A percentile compares a stretch with the other conserved stretches of the same genome.
phyloP scores from a whole-genome alignment of 2,888 invertebrate species.

The Stomorhina lunata region DNA sequence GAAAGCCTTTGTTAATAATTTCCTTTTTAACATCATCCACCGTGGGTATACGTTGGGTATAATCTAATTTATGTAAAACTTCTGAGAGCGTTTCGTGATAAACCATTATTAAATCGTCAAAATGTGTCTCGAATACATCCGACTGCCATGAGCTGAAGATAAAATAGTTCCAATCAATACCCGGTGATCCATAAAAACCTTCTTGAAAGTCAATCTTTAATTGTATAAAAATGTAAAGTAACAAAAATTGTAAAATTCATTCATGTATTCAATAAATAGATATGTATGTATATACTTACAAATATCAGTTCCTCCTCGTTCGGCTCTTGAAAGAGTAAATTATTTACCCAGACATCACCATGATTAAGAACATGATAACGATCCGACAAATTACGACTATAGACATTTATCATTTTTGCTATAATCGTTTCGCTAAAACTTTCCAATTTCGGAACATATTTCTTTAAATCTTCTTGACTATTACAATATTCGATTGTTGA shows the following conservation, averaged over 20 bases:
- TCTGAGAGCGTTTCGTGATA: constrained; percentile 69
- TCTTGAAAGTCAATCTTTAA: constrained; percentile 74
- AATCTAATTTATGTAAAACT: constrained; percentile 69
- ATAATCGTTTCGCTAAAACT: constrained; percentile 69
- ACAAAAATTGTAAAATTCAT: not conserved
- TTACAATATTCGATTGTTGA: constrained; percentile 71
- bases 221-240: not conserved
- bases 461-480: constrained; percentile 66
- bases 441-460: constrained; percentile 69
- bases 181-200: constrained; percentile 74
- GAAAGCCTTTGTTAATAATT: constrained; percentile 70
- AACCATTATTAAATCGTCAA: constrained; percentile 68
- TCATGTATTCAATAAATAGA: not conserved
- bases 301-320: constrained; percentile 76
- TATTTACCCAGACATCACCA: constrained; percentile 81
- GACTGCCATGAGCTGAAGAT: constrained; percentile 72
- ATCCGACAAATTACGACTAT: constrained; percentile 68
- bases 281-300: constrained; percentile 66
- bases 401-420: constrained; percentile 71
- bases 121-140: constrained; percentile 68
- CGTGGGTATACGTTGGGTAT: constrained; percentile 70
- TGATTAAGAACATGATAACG: constrained; percentile 80
- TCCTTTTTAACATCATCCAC: constrained; percentile 70
- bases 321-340: constrained; percentile 80
- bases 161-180: constrained; percentile 74